A percentile compares a stretch with the other conserved stretches of the same genome.
Evolutionary conservation across 1,140 invertebrate species (phyloP).

Genomic region (Epicauta chinensis): DNA sequence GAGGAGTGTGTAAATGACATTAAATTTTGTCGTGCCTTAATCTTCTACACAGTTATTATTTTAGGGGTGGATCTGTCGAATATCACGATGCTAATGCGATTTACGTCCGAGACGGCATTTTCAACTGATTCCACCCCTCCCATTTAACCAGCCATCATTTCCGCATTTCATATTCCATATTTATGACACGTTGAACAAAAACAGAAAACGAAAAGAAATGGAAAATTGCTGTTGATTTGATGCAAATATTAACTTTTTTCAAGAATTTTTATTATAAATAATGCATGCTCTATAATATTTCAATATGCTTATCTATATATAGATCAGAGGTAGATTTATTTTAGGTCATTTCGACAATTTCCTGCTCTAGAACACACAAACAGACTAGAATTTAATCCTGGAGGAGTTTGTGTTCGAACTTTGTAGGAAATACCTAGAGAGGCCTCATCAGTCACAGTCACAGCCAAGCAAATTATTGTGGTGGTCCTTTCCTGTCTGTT

Average conservation of each 20-base stretch:
- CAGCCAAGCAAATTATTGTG: constrained; percentile 34
- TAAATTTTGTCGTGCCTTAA: neutral
- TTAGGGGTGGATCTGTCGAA: constrained; percentile 9
- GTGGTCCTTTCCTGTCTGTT: constrained; percentile 31
- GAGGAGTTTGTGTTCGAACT: constrained; percentile 15
- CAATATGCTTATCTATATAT: no score
- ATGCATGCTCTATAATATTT: no score
- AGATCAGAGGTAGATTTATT: neutral
- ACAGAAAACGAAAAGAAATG: no score
- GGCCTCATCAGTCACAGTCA: constrained; percentile 35
- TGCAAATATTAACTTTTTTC: no score
- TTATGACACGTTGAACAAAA: neutral
- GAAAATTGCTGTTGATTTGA: no score
- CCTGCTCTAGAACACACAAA: neutral
- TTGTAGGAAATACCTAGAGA: constrained; percentile 27
- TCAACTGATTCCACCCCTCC: no score
- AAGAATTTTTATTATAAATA: no score
- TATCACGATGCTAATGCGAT: constrained; percentile 4
- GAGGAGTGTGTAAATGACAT: no score
- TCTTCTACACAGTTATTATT: constrained; percentile 7
- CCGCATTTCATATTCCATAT: no score
- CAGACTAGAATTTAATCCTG: constrained; percentile 5
- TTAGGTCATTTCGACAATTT: neutral
- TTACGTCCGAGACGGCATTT: neutral
- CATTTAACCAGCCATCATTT: no score